Base-by-base conservation (phyloP, 1,140 invertebrate species). In the Ostrea denselamellosa region DNA sequence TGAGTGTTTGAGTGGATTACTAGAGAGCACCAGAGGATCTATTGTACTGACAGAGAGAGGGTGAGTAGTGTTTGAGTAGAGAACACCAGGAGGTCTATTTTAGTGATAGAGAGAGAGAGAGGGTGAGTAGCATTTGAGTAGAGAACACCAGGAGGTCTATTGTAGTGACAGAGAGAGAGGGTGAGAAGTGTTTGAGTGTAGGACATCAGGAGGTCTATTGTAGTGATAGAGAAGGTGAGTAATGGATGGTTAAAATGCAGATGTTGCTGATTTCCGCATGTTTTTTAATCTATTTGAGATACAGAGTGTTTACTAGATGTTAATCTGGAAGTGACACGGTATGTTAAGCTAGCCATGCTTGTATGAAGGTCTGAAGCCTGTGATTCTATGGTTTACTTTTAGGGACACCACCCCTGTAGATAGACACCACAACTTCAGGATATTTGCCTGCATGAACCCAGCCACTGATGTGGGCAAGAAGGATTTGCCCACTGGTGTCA, bases 381-480 rank as follows among this genome's bases (percentile, higher is more conserved):
- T 44, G 34, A 44, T 65, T 65, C 58, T 65, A 65, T 65, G 14
- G 1, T 25, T 51, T 19, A 89, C 71, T 92, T 90, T 25, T 90
- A 95, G 95, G 10, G 95, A 95, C 89, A 89, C 91, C 19, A 92
- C 95, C 86, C 96, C 97, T 9, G 96, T 99, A 0, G 96, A 96
- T 90, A 95, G 98, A 86, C 98, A 99, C 96, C 95, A 96, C 0
- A 96, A 99, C 92, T 99, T 99, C 93, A 97, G 97, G 0, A 96
- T 99, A 56, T 99, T 99, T 95, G 99, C 99, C 34, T 99, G 99
- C 92, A 99, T 99, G 99, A 99, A 99, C 95, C 99, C 99, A 34
- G 98, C 99, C 0, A 99, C 99, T 10, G 99, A 99, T 96, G 97
- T 99, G n/a, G 99, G 99, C 0, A 99, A 99, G 95, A 98, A 98